A percentile compares a stretch with the other conserved stretches of the same genome.
Evolutionary conservation across 2,797 vertebrate genomes (phyloP).

Genomic region (Smutsia gigantea): DNA sequence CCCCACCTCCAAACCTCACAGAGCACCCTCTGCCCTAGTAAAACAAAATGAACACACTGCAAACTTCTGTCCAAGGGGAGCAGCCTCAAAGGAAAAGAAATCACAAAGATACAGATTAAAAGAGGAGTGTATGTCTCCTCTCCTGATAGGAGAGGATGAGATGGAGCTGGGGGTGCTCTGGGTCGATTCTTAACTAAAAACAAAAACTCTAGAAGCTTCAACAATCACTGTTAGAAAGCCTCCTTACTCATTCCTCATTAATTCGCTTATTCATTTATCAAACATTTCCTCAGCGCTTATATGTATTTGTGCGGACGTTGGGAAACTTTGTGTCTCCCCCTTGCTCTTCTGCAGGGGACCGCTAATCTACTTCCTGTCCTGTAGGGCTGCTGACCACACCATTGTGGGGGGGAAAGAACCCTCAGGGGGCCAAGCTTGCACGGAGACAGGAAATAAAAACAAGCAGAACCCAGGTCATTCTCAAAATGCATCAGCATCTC

Average conservation of each 20-base stretch:
- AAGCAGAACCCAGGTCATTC: not conserved
- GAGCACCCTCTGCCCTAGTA: not conserved
- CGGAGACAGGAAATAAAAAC: slow-evolving; percentile 15
- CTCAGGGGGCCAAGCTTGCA: not conserved
- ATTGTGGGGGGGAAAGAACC: not conserved
- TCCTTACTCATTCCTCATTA: not conserved
- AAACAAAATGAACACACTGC: not conserved
- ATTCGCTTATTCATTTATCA: not conserved
- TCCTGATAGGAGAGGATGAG: too few species aligned
- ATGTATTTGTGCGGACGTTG: not conserved
- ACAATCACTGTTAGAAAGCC: not conserved
- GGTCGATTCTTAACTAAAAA: not conserved
- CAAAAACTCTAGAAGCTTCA: not conserved
- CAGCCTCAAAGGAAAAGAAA: not conserved
- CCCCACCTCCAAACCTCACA: not conserved
- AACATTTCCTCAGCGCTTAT: not conserved
- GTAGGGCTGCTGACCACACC: slow-evolving; percentile 25
- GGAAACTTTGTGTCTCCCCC: not conserved
- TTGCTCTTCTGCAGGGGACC: not conserved
- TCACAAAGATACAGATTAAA: not conserved
- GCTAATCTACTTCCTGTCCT: slow-evolving; percentile 38
- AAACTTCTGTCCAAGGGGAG: not conserved
- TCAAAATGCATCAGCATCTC: not conserved
- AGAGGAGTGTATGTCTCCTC: not conserved
- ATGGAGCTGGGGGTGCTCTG: not conserved